A percentile compares a stretch with the other conserved stretches of the same genome.
These are phyloP conservation scores for Papilio protenor DNA, from an alignment of 2,888 invertebrate species.

Conservation along the genomic window DNA sequence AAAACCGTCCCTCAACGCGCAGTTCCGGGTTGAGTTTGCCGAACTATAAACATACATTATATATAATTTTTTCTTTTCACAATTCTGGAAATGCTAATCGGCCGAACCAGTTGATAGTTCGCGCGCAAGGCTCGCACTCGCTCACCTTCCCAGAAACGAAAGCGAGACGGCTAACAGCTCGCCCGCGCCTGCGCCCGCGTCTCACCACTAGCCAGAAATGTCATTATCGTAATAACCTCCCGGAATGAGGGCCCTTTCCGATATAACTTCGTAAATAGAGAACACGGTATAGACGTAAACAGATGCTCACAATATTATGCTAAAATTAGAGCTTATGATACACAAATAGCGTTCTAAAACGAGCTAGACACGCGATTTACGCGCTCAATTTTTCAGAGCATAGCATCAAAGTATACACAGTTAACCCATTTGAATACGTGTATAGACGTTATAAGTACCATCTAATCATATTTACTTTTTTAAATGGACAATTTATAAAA, in stretches of 20 bases:
- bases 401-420: neutral
- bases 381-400: neutral
- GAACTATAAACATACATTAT: conserved; percentile 19
- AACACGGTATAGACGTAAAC: conserved; percentile 49
- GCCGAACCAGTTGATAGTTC: conserved; percentile 76
- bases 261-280: conserved; percentile 64
- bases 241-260: conserved; percentile 72
- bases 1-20: conserved; percentile 4
- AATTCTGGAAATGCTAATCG: conserved; percentile 80
- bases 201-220: conserved; percentile 71
- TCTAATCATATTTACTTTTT: conserved; percentile 37
- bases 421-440: neutral
- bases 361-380: conserved; percentile 7
- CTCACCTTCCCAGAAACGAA: conserved; percentile 79
- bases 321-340: conserved; percentile 30
- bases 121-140: conserved; percentile 66
- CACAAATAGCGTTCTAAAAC: conserved; percentile 23
- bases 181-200: conserved; percentile 2
- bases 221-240: conserved; percentile 81
- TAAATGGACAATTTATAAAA: conserved; percentile 44
- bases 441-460: conserved; percentile 3
- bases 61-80: conserved; percentile 61
- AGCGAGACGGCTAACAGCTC: conserved; percentile 63
- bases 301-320: conserved; percentile 24
- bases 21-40: conserved; percentile 35